These are phyloP conservation scores for Protobothrops mucrosquamatus DNA, from an alignment of 2,113 vertebrate genomes.

Conservation along the genomic window DNA sequence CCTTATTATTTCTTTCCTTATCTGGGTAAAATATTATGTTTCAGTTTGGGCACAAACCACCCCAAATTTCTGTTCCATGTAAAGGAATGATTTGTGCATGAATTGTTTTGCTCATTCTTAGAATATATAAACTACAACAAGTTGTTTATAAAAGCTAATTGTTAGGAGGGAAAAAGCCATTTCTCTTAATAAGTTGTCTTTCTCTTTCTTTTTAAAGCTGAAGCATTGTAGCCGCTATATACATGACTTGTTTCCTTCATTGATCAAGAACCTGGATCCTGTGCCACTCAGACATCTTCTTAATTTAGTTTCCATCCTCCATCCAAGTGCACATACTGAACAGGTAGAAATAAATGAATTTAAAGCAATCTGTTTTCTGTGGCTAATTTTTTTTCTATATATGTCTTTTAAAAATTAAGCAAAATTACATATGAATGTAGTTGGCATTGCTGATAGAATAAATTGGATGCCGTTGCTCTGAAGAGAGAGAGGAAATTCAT, in stretches of 20 bases:
- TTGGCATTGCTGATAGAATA: neutral
- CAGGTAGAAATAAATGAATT: conserved; percentile 76
- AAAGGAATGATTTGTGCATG: neutral
- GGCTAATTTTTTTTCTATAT: neutral
- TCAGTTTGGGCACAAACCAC: neutral
- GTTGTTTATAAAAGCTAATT: neutral
- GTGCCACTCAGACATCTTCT: conserved; percentile 96
- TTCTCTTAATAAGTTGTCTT: neutral
- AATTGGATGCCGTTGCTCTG: neutral
- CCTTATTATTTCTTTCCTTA: neutral
- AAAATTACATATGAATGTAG: neutral
- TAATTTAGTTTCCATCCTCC: conserved; percentile 93
- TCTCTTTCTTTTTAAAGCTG: conserved; percentile 72
- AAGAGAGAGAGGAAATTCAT: neutral
- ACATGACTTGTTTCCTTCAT: conserved; percentile 96
- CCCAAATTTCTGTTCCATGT: neutral
- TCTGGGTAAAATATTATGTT: neutral
- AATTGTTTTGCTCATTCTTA: neutral
- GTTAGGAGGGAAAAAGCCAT: neutral
- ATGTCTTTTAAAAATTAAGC: neutral
- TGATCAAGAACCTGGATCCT: conserved; percentile 98
- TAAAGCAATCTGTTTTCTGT: neutral
- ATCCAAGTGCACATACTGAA: conserved; percentile 96
- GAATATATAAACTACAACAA: neutral
- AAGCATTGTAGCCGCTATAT: conserved; percentile 99